phyloP scores from a whole-genome alignment of 2,888 invertebrate species.

The Drosophila ezoana region DNA sequence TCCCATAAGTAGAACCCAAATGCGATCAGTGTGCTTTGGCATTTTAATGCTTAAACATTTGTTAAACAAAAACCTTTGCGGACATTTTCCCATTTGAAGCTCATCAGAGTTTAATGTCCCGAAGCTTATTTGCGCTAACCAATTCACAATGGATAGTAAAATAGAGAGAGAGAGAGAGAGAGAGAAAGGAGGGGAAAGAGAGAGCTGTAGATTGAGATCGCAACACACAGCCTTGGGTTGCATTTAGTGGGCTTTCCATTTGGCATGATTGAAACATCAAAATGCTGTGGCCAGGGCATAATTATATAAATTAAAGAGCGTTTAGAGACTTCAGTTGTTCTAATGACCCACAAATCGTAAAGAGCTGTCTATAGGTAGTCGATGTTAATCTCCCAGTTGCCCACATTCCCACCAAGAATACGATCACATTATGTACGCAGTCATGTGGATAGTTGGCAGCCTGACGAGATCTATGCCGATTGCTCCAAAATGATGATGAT shows the following conservation, averaged over 20 bases:
- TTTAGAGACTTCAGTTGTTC: constrained; percentile 67
- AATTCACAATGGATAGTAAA: not conserved
- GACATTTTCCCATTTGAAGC: too few species aligned
- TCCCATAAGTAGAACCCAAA: too few species aligned
- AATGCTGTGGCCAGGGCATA: constrained; percentile 38
- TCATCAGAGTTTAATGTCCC: not conserved
- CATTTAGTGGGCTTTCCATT: constrained; percentile 32
- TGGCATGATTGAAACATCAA: constrained; percentile 36
- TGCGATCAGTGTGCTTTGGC: too few species aligned
- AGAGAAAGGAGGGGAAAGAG: not conserved
- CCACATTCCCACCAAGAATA: constrained; percentile 47
- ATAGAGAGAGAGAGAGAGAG: constrained; percentile 3
- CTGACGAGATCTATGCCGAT: constrained; percentile 57
- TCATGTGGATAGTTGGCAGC: constrained; percentile 35
- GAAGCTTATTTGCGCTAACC: constrained; percentile 4
- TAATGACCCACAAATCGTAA: constrained; percentile 68
- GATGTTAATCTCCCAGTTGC: constrained; percentile 52
- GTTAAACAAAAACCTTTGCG: too few species aligned
- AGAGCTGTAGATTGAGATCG: constrained; percentile 27
- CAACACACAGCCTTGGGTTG: constrained; percentile 26
- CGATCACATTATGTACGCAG: constrained; percentile 24
- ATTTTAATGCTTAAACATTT: too few species aligned
- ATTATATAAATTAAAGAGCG: constrained; percentile 69
- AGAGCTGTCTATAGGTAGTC: constrained; percentile 20
- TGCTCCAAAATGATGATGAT: constrained; percentile 34